Evolutionary conservation across 2,888 invertebrate species (phyloP), one percentile per base, ranked within the genome.

Genomic region (Agonum fuliginosum): DNA sequence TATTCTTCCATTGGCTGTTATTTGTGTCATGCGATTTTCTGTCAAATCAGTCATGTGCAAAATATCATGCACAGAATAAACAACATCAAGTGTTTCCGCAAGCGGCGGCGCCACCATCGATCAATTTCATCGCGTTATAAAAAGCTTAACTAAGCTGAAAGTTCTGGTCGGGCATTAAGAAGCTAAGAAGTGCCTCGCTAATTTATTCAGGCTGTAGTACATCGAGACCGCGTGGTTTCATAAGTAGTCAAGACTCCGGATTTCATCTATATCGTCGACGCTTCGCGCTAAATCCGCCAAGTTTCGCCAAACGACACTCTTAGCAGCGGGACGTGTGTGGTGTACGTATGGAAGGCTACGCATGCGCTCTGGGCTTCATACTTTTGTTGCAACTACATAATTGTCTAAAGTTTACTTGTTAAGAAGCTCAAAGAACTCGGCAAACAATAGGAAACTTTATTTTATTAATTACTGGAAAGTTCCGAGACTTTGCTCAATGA

Each of bases 301-400:
- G 67, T 67, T 67, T 48, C 34, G 70, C 46, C 70, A 71, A 71
- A 71, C 70, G 70, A 48, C 70, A 48, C 48, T 46, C 27, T 71
- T 65, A 65, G 22, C 65, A 65, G 37, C 65, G 37, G 14, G 14
- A 65, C 70, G 70, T 71, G 70, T 71, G 48, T 71, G 46, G 70
- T 71, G 30, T 71, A 71, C 70, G 70, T 71, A 48, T 71, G 8
- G 27, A 3, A 10, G 34, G 30, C 4, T 65, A 6, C 20, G 65
- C 65, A 34, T 37, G 30, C 24, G 22, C 58, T 2, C 0, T 2
- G 10, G 48, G 19, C 10, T 14, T 20, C 46, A 12, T 24, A 48
- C 70, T 71, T 71, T 71, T 46, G 48, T 48, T 54, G 54, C 37
- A 43, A 67, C 67, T 67, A 41, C 37, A 67, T 67, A 67, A 67